Evolutionary conservation across 2,797 vertebrate genomes (phyloP), one percentile per base, ranked within the genome.

Genomic region (Cetoscarus ocellatus): DNA sequence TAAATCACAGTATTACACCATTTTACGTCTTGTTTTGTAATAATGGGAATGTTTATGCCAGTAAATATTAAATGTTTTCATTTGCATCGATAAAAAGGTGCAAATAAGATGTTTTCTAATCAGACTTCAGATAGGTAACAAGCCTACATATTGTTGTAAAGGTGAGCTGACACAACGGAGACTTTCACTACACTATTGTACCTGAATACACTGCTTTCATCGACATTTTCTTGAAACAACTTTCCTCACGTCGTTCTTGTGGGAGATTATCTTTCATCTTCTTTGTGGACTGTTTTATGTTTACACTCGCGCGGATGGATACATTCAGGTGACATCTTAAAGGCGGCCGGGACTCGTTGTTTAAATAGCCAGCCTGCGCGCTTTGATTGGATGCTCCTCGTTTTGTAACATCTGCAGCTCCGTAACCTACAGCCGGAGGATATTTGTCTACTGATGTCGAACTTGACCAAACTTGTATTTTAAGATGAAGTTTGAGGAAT

Each of bases 231-330:
- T 3, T 7, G 0, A 13, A 5, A 17, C 4, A 7, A 1, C 9
- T 34, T 1, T 4, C 0, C 10, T 8, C 0, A 1, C 6, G 0
- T 7, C 5, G 11, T 14, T 13, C 13, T 18, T 8, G 55, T 15
- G 12, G 4, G 2, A 27, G 11, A 69, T 5, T 8, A 67, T 34
- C 42, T 5, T 40, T 38, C 44, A 70, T 39, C 7, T 45, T 54
- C 69, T 64, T 84, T 73, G 67, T 75, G 18, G 38, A 34, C 27
- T 64, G 63, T 51, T 35, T 72, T 88, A 63, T 97, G 95, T 98
- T 97, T 97, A 97, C 73, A 56, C 95, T 96, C 87, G 89, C 80
- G 97, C 97, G 97, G 95, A 98, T 82, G 94, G 79, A 97, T 97
- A 94, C 42, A 10, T 73, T 89, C 97, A 97, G 97, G 96, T 97